A percentile compares a stretch with the other conserved stretches of the same genome.
These are phyloP conservation scores for Amphibalanus amphitrite DNA, from an alignment of 1,140 invertebrate species.

Conservation along the genomic window DNA sequence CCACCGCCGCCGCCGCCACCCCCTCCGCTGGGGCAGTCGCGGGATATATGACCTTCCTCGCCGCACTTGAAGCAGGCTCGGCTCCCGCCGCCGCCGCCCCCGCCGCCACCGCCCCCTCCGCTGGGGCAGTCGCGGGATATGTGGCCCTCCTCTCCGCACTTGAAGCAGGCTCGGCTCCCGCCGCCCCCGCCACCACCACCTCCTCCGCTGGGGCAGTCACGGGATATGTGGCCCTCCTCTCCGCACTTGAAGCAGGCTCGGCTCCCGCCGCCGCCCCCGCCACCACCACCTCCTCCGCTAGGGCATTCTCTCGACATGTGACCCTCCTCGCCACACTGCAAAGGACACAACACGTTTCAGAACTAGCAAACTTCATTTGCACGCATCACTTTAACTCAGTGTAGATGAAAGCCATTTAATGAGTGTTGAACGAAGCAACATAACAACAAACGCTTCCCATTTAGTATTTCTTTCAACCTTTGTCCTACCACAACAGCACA, in stretches of 20 bases:
- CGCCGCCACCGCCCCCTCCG: constrained; percentile 13
- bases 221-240: constrained; percentile 22
- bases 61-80: constrained; percentile 23
- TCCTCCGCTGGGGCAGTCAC: constrained; percentile 19
- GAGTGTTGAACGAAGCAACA: too few species aligned
- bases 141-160: constrained; percentile 24
- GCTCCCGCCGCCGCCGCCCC: constrained; percentile 15
- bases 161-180: constrained; percentile 1
- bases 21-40: constrained; percentile 16
- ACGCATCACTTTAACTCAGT: too few species aligned
- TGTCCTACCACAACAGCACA: background rate
- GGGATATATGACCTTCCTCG: constrained; percentile 19
- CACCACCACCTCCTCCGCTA: background rate
- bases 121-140: constrained; percentile 19
- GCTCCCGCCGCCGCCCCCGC: constrained; percentile 4
- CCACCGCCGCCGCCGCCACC: constrained; percentile 19
- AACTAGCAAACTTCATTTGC: too few species aligned
- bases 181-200: constrained; percentile 14
- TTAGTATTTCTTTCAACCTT: background rate
- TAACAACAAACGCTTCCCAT: background rate
- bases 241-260: constrained; percentile 18
- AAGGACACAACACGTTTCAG: too few species aligned
- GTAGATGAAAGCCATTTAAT: too few species aligned
- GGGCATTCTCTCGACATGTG: constrained; percentile 8
- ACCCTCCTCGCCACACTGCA: constrained; percentile 7